Evolutionary conservation across 2,888 invertebrate genomes (phyloP).

Genomic region (Alentia gelatinosa): DNA sequence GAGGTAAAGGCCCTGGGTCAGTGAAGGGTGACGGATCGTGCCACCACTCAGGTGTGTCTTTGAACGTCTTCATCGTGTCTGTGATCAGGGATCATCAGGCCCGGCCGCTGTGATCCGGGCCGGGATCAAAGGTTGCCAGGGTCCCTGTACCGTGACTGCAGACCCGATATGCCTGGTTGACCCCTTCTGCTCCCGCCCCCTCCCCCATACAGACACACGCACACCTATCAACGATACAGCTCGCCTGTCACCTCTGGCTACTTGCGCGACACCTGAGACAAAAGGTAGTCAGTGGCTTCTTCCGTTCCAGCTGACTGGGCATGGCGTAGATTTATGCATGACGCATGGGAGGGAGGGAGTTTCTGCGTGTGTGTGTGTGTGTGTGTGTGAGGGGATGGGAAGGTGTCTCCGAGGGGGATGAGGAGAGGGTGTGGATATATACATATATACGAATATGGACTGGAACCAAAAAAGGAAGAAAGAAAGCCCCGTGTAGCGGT

Average conservation of each 20-base stretch:
- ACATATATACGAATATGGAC: background rate
- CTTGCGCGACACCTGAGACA: background rate
- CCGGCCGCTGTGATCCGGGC: background rate
- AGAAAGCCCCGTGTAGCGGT: background rate
- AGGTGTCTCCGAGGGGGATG: background rate
- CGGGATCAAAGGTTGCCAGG: conserved; percentile 3
- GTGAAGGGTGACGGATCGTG: conserved; percentile 13
- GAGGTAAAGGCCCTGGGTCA: background rate
- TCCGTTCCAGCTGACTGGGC: background rate
- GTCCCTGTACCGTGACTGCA: background rate
- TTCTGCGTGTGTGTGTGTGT: background rate
- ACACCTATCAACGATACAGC: background rate
- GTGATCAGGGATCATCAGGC: background rate
- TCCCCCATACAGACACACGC: background rate
- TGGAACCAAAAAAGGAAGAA: background rate
- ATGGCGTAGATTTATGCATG: background rate
- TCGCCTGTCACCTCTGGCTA: background rate
- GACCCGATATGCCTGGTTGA: no score
- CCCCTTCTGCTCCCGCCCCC: background rate
- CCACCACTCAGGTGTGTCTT: conserved; percentile 2
- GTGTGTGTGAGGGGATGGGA: background rate
- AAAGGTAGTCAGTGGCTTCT: background rate
- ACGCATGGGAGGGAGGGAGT: background rate
- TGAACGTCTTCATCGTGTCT: background rate
- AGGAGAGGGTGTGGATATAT: background rate